Base-by-base conservation (phyloP, 2,888 invertebrate species). In the Caenorhabditis doughertyi region DNA sequence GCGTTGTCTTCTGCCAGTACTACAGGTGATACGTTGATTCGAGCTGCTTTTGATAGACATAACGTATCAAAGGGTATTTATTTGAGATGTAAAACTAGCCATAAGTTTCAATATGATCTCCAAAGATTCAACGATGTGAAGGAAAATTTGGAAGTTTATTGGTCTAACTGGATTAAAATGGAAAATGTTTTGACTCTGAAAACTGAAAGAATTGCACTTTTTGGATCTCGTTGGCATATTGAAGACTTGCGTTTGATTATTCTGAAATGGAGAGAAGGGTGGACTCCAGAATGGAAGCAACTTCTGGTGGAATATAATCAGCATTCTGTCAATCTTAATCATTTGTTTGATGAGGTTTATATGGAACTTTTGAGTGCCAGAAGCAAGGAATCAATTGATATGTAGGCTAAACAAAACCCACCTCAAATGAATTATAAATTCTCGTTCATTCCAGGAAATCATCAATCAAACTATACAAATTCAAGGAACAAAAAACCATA, bases 281-380 rank as follows among this genome's bases (percentile, higher is more conserved):
- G 60, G 60, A 44, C 23, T 8, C 60, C 60, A 0, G 27, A 60
- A n/a, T 60, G 60, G 60, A 60, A 44, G 8, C 25, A 60, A 42
- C 1, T 60, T 44, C 2, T 27, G 5, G 9, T 60, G 0, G 60
- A 60, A 13, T 47, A 18, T 18, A 47, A 47, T 18, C n/a, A 3
- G 4, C 3, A 47, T 47, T 18, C 1, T 18, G 7, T 47, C 18
- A 47, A 47, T 47, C 3, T 18, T 47, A 8, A n/a, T 47, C 44
- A 18, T 47, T 47, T 2, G n/a, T 47, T 47, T 8, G 44, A n/a
- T 47, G 44, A 47, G 13, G 44, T 18, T n/a, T 47, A 1, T 18
- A 18, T 3, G 5, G 18, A 18, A 18, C n/a, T 47, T 18, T 4
- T 18, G 18, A 18, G 18, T 18, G 3, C 4, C 2, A 47, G 44